Evolutionary conservation across 1,140 invertebrate genomes (phyloP), one percentile per base, ranked within the genome.

Genomic region (Stegodyphus mimosarum): DNA sequence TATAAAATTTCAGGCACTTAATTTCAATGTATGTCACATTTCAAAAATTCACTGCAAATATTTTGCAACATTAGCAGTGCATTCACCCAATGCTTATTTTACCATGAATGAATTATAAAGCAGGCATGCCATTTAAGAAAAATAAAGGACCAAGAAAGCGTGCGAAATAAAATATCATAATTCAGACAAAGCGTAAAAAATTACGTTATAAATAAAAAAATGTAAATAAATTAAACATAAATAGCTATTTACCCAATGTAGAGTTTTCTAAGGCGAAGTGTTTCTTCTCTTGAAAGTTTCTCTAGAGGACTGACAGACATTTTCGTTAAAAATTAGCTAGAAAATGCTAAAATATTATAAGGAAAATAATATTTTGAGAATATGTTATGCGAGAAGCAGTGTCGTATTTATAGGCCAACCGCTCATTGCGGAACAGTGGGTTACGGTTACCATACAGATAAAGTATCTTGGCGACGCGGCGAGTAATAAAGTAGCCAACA

Each of bases 211-310:
- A 71, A 53, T 55, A 72, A 53, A 15, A 88, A 90, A 60, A 60
- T 15, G 17, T 6, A 67, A 67, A 15, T 15, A 5, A 13, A 13
- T n/a, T 0, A 67, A 67, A 17, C 7, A 67, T 51, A 67, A 64
- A 51, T 73, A 9, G 67, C 9, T 67, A 51, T 93, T 94, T 91
- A 96, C 95, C 95, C 95, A 88, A 96, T 93, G 88, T 95, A 93
- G 88, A 94, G 93, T 88, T 96, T 93, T 13, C 95, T 91, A 51
- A 96, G 91, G 87, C 93, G 93, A 18, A 96, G 93, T 7, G 95
- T 96, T 88, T 96, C 94, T 64, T 92, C 91, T 91, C 96, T 95
- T 11, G 94, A 91, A 92, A 96, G 92, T 60, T 94, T 93, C 89
- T 96, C 94, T 88, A 92, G 85, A 63, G 90, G 87, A 52, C 85